Evolutionary conservation across 2,888 invertebrate species (phyloP), one percentile per base, ranked within the genome.

Genomic region (Griposia aprilina): DNA sequence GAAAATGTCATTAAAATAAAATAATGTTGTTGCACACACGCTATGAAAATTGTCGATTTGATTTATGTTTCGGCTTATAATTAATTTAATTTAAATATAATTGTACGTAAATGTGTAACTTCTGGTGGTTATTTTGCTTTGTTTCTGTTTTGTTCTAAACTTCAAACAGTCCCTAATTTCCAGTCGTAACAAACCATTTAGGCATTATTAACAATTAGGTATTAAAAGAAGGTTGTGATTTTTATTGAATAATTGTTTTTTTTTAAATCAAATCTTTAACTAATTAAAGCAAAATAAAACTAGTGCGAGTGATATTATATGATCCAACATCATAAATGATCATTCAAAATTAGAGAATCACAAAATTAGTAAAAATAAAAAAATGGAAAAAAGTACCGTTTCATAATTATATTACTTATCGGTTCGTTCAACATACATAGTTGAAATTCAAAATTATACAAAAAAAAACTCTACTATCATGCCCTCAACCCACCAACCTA

Each of bases 141-240:
- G 5, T 45, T 68, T 50, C 5, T 45, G 8, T 71, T 26, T 23
- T 26, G n/a, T 30, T 30, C 30, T 13, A 50, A 36, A 69, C 48
- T 63, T 65, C 71, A 36, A 68, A 52, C 10, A 17, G 3, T 30
- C 10, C 23, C 6, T 23, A 23, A 15, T 5, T 17, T 30, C 10
- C 52, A 36, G 23, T 62, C 8, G 3, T 23, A 45, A 52, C 6
- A n/a, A 70, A 52, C 17, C n/a, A 20, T 36, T 69, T n/a, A 50
- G 36, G 50, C 41, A n/a, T 70, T 26, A 36, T 65, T 45, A 67
- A 36, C 8, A 20, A n/a, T 13, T 69, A 50, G 20, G 20, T 52
- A 23, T 23, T 26, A 23, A 41, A 66, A 72, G n/a, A 73, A 7
- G 55, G 41, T 55, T 45, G 72, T 73, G 50, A 73, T 71, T 13